These are phyloP conservation scores for Callinectes sapidus DNA, from an alignment of 2,888 invertebrate species.

Conservation along the genomic window DNA sequence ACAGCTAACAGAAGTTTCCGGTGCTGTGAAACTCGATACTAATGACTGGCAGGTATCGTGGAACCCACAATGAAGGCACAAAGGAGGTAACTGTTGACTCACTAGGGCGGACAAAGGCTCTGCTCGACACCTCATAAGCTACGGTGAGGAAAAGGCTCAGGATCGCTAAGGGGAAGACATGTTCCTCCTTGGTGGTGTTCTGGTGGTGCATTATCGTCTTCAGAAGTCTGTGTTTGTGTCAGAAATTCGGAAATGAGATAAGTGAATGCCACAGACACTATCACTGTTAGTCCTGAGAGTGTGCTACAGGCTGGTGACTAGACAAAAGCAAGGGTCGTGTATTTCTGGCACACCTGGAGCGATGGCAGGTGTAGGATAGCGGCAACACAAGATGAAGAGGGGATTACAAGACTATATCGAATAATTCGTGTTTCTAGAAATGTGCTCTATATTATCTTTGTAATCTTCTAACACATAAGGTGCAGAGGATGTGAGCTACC, in stretches of 20 bases:
- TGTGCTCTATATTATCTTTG: background rate
- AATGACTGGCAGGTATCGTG: constrained; percentile 51
- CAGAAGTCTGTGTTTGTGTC: background rate
- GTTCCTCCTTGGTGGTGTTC: background rate
- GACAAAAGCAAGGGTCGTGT: background rate
- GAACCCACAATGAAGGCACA: constrained; percentile 70
- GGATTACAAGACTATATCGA: background rate
- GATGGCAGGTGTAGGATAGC: background rate
- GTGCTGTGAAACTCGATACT: constrained; percentile 2
- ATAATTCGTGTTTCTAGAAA: background rate
- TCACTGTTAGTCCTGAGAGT: background rate
- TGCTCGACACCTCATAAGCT: constrained; percentile 52
- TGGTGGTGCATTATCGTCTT: constrained; percentile 13
- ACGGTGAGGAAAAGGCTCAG: constrained; percentile 5
- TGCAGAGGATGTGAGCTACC: background rate
- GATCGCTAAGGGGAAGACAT: background rate
- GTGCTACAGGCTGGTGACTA: background rate
- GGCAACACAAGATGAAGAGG: background rate
- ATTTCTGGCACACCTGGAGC: background rate
- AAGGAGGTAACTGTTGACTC: constrained; percentile 51
- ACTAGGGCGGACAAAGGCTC: constrained; percentile 30
- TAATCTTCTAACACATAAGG: background rate
- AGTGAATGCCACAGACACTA: background rate
- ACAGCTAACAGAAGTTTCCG: constrained; percentile 40
- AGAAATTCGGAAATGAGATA: background rate